Base-by-base conservation (phyloP, 2,888 invertebrate species). In the Cerceris rybyensis region DNA sequence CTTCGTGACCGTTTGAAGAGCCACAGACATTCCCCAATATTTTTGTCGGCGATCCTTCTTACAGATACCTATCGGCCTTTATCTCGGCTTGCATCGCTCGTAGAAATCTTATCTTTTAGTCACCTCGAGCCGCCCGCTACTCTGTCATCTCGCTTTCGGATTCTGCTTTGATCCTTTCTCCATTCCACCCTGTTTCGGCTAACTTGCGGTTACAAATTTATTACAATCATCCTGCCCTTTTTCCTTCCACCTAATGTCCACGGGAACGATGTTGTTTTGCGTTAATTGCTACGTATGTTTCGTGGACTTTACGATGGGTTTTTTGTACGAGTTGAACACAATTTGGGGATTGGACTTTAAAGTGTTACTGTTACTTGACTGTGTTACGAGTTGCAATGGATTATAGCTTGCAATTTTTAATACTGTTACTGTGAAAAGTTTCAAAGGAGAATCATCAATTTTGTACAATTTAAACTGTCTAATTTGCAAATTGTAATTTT, bases 41-140 rank as follows among this genome's bases (percentile, higher is more conserved):
- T 87, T 85, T 78, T 70, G 83, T 86, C 87, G 87, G 87, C 77
- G 78, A 82, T 81, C 82, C 68, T 73, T 74, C 71, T 87, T 81
- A 64, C 17, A 88, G 87, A 88, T 88, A 83, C 70, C 80, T 65
- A 81, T 85, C 75, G 73, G 42, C 16, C 9, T 72, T 81, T 88
- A 88, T 88, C 89, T 83, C 65, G 42, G 67, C 65, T 73, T 80
- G 75, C 78, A 88, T 88, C 88, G 80, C 81, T 84, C 72, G 85
- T 87, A 85, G 81, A 80, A 88, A 88, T 87, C 84, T 87, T 87
- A 87, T 88, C 88, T 87, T 63, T 60, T 59, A 81, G 70, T 54
- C 80, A 79, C 78, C 75, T 78, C 61, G 60, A 70, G 74, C 78
- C 85, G 86, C 77, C 77, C 70, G 50, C 69, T 64, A 72, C 82